phyloP scores from a whole-genome alignment of 2,888 invertebrate species.

The Trachelus tabidus region DNA sequence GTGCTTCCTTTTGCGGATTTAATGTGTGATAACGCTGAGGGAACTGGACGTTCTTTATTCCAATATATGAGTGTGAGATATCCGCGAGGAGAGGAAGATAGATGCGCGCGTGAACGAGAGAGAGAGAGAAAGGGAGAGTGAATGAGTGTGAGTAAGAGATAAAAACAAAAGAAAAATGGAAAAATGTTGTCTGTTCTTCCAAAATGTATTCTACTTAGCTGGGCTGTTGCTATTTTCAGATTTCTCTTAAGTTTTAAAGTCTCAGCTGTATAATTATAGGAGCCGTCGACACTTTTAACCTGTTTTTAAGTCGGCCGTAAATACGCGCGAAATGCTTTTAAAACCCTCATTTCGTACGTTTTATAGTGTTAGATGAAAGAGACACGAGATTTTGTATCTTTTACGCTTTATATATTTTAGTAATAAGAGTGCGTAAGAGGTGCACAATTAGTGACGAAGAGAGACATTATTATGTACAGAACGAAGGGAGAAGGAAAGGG shows the following conservation, averaged over 20 bases:
- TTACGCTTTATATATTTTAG: conserved; percentile 24
- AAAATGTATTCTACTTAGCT: conserved; percentile 23
- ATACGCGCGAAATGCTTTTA: conserved; percentile 31
- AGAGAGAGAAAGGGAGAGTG: not conserved
- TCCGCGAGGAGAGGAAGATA: not conserved
- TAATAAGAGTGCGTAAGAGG: not conserved
- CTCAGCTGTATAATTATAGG: not conserved
- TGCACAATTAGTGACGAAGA: not conserved
- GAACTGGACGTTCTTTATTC: not conserved
- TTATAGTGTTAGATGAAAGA: conserved; percentile 21
- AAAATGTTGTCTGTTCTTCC: conserved; percentile 25
- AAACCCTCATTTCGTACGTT: conserved; percentile 39
- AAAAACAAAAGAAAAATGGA: conserved; percentile 1
- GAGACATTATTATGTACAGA: not conserved
- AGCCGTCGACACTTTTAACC: not conserved
- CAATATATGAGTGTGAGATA: not conserved
- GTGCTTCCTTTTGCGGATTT: not conserved
- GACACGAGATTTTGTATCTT: conserved; percentile 27
- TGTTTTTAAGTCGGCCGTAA: not conserved
- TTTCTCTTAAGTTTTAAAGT: conserved; percentile 3
- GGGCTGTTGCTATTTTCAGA: conserved; percentile 21
- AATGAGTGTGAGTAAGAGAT: not conserved
- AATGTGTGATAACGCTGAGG: not conserved
- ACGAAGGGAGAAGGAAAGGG: not conserved
- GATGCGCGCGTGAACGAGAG: not conserved